Base-by-base conservation (phyloP, 2,797 vertebrate genomes). In the Poliocrania exsul region DNA sequence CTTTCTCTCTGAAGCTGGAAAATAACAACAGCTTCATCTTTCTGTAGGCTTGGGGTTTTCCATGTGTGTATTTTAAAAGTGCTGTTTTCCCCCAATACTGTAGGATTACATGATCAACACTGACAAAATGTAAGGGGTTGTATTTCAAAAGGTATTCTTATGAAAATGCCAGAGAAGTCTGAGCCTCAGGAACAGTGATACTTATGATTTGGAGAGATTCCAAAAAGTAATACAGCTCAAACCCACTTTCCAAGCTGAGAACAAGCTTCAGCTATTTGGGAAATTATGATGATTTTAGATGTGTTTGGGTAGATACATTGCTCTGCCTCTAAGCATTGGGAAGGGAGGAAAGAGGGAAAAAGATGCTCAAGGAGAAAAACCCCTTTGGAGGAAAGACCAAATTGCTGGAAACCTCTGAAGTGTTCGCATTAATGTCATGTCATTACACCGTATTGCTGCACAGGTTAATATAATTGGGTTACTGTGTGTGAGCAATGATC, bases 401-500 rank as follows among this genome's bases (percentile, higher is more conserved):
- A 96, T 95, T 88, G 93, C 88, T 50, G 92, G 94, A 96, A 96
- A 93, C 92, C 95, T 97, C 96, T 88, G 97, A 97, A 98, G 95
- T 95, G 93, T 81, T 96, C 38, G 11, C 90, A 81, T 98, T 98
- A 98, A 98, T 98, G 98, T 97, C 97, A 97, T 97, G 98, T 98
- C 98, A 98, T 98, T 98, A 98, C 97, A 97, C 96, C 4, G 64
- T 97, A 98, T 97, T 97, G 97, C 97, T 97, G 97, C 95, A 96
- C 98, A 98, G 98, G 98, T 98, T 98, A 98, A 98, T 98, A 98
- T 98, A 98, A 98, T 98, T 98, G 98, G 98, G 98, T 98, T 97
- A 97, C 97, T 98, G 97, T 98, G 98, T 98, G 97, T 97, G 97
- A 98, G 98, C 98, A 98, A 98, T 98, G 98, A 98, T 98, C 98